phyloP scores from a whole-genome alignment of 2,888 invertebrate genomes.

The Malacosoma neustria region DNA sequence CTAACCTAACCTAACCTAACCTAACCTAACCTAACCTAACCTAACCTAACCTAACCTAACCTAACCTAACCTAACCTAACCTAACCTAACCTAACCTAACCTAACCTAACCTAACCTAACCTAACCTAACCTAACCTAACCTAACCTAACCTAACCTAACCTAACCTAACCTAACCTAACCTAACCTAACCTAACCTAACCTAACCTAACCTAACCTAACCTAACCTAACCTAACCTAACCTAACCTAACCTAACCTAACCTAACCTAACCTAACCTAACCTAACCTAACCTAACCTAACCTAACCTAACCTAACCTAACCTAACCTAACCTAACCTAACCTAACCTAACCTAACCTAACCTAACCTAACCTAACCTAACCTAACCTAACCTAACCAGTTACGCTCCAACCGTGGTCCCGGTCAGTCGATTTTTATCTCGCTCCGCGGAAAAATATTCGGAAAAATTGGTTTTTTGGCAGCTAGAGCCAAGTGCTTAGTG shows the following conservation, averaged over 20 bases:
- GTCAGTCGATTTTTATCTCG: too few species aligned
- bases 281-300: conserved; percentile 14
- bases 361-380: conserved; percentile 17
- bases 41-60: conserved; percentile 14
- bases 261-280: conserved; percentile 13
- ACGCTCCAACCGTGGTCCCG: too few species aligned
- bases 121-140: conserved; percentile 8
- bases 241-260: conserved; percentile 18
- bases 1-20: conserved; percentile 11
- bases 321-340: conserved; percentile 16
- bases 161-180: conserved; percentile 9
- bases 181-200: conserved; percentile 11
- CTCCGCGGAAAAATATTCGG: too few species aligned
- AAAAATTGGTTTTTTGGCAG: too few species aligned
- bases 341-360: conserved; percentile 20
- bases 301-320: conserved; percentile 18
- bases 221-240: conserved; percentile 18
- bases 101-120: conserved; percentile 12
- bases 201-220: conserved; percentile 17
- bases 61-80: conserved; percentile 16
- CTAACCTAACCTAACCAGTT: too few species aligned
- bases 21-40: conserved; percentile 13
- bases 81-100: conserved; percentile 16
- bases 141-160: conserved; percentile 14
- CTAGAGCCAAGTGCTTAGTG: too few species aligned